Conservation (phyloP, 2,113 vertebrate species). For the Gambusia affinis region DNA sequence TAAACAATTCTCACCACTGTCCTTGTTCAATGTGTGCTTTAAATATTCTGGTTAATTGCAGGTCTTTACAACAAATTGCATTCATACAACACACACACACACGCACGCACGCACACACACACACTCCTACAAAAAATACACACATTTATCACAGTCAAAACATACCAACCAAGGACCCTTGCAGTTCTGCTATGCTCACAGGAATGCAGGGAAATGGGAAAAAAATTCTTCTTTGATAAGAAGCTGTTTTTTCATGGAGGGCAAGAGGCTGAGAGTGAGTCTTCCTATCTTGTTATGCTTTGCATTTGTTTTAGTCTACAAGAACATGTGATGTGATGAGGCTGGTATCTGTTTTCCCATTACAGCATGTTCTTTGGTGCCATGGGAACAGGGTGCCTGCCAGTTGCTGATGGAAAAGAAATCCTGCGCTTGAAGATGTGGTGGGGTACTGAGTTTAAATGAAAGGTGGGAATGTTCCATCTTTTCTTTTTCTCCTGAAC, state of each 20-base stretch:
- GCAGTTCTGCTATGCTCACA: conserved; percentile 32
- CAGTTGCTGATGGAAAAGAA: conserved; percentile 40
- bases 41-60: neutral
- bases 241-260: conserved; percentile 69
- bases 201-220: conserved; percentile 59
- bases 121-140: neutral
- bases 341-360: conserved; percentile 73
- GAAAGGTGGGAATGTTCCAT: conserved; percentile 28
- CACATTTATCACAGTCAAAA: conserved; percentile 72
- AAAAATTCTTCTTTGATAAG: conserved; percentile 70
- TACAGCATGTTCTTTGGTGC: conserved; percentile 61
- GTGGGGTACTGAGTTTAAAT: conserved; percentile 28
- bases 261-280: neutral
- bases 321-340: conserved; percentile 68
- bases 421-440: conserved; percentile 19
- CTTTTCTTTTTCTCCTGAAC: conserved; percentile 44
- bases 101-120: neutral
- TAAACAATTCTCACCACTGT: neutral
- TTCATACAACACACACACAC: too few species aligned
- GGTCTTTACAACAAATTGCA: neutral
- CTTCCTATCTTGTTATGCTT: conserved; percentile 67
- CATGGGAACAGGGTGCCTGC: conserved; percentile 62
- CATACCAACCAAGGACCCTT: conserved; percentile 64
- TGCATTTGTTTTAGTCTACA: conserved; percentile 67
- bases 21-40: neutral